Evolutionary conservation across 2,888 invertebrate genomes (phyloP).

Genomic region (Mesochorus sp.): DNA sequence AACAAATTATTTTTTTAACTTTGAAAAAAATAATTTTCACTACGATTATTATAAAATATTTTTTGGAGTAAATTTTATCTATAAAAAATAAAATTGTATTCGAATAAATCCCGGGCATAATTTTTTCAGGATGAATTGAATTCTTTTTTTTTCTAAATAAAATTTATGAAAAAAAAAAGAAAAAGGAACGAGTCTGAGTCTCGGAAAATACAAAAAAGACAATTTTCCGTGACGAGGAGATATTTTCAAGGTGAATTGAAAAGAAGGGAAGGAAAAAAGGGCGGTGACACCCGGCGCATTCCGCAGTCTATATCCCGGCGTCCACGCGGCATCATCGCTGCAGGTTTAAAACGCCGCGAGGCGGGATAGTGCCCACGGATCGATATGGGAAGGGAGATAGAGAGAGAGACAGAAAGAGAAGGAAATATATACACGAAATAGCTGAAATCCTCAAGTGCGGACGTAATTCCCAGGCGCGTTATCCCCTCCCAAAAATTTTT

Average conservation of each 20-base stretch:
- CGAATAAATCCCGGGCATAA: too few relatives aligned
- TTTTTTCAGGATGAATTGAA: too few relatives aligned
- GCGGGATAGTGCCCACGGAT: constrained; percentile 51
- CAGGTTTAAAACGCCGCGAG: constrained; percentile 59
- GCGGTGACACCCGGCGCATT: constrained; percentile 62
- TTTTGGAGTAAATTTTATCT: too few relatives aligned
- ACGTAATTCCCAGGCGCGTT: too few relatives aligned
- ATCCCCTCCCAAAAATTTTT: too few relatives aligned
- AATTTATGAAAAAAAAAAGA: not conserved
- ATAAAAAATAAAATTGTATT: too few relatives aligned
- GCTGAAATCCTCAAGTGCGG: not conserved
- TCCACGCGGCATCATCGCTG: constrained; percentile 61
- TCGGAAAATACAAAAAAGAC: not conserved
- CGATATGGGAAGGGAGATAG: constrained; percentile 55
- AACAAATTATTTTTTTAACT: too few relatives aligned
- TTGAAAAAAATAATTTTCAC: too few relatives aligned
- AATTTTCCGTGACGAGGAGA: not conserved
- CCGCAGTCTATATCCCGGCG: constrained; percentile 45
- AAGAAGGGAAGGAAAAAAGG: constrained; percentile 49
- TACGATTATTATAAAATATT: too few relatives aligned
- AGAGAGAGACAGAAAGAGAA: constrained; percentile 8
- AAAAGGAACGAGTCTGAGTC: not conserved
- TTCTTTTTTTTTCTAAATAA: too few relatives aligned
- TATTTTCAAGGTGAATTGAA: not conserved
- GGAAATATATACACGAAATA: not conserved